phyloP scores from a whole-genome alignment of 2,797 vertebrate species.

The Sebastes jordani region DNA sequence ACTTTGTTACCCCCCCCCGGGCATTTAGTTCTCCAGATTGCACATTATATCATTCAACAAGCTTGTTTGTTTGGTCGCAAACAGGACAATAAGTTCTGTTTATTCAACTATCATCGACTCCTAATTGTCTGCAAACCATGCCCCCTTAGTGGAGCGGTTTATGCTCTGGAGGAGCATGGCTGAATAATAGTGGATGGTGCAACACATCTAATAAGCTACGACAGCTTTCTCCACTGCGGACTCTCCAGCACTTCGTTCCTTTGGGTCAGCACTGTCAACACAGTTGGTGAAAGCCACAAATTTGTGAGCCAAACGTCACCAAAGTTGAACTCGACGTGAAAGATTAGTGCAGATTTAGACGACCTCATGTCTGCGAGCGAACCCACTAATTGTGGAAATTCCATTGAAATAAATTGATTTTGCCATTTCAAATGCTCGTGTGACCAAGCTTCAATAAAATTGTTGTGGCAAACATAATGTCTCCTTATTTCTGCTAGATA shows the following conservation, averaged over 20 bases:
- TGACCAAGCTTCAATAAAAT: not conserved
- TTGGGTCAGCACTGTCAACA: not conserved
- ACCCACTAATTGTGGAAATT: not conserved
- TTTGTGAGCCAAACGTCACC: not conserved
- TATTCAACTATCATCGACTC: not conserved
- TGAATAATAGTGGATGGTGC: not conserved
- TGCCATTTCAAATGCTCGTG: not conserved
- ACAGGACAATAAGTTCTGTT: not conserved
- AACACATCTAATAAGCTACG: not conserved
- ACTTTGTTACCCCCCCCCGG: not conserved
- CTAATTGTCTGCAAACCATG: not conserved
- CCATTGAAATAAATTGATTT: not conserved
- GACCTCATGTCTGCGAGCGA: not conserved
- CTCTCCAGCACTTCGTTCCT: not conserved
- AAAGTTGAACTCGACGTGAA: not conserved
- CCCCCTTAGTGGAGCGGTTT: not conserved
- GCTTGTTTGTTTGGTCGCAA: not conserved
- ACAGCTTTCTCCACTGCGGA: not conserved
- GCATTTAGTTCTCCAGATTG: too few species aligned
- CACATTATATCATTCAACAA: not conserved
- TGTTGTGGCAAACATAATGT: not conserved
- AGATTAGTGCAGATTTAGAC: not conserved
- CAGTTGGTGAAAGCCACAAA: not conserved
- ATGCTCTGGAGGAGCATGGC: not conserved
- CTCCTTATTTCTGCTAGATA: not conserved